Evolutionary conservation across 2,888 invertebrate species (phyloP).

Genomic region (Diabrotica balteata): DNA sequence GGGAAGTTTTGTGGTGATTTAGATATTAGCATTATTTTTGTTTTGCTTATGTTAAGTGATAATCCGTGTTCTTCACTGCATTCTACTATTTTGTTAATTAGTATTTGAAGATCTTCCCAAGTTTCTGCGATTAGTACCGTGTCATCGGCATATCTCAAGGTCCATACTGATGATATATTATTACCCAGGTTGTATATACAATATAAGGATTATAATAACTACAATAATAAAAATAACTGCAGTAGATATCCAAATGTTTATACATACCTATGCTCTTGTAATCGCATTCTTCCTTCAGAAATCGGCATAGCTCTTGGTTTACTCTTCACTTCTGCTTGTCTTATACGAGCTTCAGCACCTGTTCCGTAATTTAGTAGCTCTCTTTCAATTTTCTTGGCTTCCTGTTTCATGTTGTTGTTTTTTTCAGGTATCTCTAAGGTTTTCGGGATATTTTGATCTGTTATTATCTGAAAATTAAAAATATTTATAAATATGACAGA

Average conservation of each 20-base stretch:
- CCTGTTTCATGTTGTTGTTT: conserved; percentile 21
- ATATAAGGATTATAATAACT: no score
- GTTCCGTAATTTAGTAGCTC: conserved; percentile 46
- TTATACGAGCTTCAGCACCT: conserved; percentile 54
- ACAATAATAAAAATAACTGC: no score
- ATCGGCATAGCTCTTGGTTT: conserved; percentile 61
- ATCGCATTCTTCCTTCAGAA: conserved; percentile 67
- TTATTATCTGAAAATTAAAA: conserved; percentile 60
- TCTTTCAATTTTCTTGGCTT: conserved; percentile 20
- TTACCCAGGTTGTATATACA: no score
- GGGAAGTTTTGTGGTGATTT: no score
- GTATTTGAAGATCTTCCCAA: no score
- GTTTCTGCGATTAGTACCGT: no score
- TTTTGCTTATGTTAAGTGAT: no score
- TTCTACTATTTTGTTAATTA: no score
- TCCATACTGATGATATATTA: no score
- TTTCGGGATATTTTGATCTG: conserved; percentile 57
- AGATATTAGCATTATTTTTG: no score
- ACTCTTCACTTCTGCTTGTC: conserved; percentile 51
- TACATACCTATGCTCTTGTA: conserved; percentile 42
- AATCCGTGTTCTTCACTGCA: no score
- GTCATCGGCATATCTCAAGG: no score
- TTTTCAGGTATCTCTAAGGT: conserved; percentile 36
- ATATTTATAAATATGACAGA: background rate
- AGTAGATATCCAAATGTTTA: background rate